Base-by-base conservation (phyloP, 2,113 vertebrate species). In the Orcinus orca region DNA sequence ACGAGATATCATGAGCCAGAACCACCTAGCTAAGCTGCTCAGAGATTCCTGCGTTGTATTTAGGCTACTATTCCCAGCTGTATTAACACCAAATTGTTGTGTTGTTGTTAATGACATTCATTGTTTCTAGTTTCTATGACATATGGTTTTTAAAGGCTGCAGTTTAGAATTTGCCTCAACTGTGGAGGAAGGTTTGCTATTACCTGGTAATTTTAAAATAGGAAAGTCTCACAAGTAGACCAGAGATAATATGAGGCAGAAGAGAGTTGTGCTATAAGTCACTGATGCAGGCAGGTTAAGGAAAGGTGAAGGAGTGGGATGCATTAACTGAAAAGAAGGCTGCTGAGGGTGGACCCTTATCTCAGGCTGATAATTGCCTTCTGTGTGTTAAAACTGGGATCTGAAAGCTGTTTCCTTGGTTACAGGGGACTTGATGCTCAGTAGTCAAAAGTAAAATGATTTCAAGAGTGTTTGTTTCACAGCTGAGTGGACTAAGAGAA, bases 381-480 rank as follows among this genome's bases (percentile, higher is more conserved):
- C 53, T 90, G 55, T 92, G 63, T 95, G 36, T 88, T 95, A 65
- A 96, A 70, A 70, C 83, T 58, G 36, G n/a, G 55, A 92, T 36
- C 62, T 89, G 63, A 93, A 97, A 65, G 25, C 53, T 80, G 74
- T 95, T 96, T 84, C 94, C 95, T 97, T 95, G 80, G 94, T 96
- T 97, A 96, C 74, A 73, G 53, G 44, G 76, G 26, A 93, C 65
- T 81, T 73, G 55, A 73, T 91, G 73, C 36, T 92, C 83, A 96
- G 23, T 87, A 95, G 79, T 95, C 73, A 96, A 92, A 96, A 80
- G 29, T 83, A 65, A 95, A 89, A 92, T 90, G 74, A 92, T 80
- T 82, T 97, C 65, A 76, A 76, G 74, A 87, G 81, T 93, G 44
- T 97, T 96, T 94, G 68, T 98, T 96, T 95, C 88, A 92, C 81